Evolutionary conservation across 2,113 vertebrate species (phyloP).

Genomic region (Grallaria varia): DNA sequence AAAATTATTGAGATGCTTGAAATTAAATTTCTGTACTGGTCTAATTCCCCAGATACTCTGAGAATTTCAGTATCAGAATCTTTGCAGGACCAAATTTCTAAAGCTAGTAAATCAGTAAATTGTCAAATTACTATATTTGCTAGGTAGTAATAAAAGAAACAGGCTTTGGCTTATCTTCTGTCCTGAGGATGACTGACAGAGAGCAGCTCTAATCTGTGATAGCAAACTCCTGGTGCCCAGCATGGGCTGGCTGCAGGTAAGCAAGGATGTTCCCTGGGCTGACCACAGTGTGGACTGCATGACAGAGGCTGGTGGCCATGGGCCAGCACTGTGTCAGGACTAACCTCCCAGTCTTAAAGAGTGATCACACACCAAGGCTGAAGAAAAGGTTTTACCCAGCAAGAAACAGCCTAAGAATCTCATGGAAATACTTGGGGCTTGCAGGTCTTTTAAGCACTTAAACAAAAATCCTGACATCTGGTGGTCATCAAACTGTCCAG

Average conservation of each 20-base stretch:
- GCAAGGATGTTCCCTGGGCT: background rate
- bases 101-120: background rate
- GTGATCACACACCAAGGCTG: fast-evolving
- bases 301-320: background rate
- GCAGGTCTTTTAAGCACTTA: background rate
- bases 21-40: background rate
- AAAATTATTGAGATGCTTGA: background rate
- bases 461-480: background rate
- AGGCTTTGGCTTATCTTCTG: background rate
- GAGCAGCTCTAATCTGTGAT: background rate
- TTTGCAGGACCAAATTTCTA: background rate
- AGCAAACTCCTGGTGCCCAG: background rate
- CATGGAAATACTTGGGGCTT: background rate
- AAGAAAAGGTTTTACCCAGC: background rate
- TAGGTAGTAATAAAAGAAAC: background rate
- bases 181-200: background rate
- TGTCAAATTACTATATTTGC: background rate
- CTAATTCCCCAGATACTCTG: background rate
- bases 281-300: fast-evolving
- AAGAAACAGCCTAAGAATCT: background rate
- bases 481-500: background rate
- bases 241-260: background rate
- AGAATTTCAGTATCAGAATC: background rate
- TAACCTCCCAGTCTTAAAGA: background rate
- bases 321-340: fast-evolving